These are phyloP conservation scores for Melinopterus prodromus DNA, from an alignment of 2,888 invertebrate genomes.

Conservation along the genomic window DNA sequence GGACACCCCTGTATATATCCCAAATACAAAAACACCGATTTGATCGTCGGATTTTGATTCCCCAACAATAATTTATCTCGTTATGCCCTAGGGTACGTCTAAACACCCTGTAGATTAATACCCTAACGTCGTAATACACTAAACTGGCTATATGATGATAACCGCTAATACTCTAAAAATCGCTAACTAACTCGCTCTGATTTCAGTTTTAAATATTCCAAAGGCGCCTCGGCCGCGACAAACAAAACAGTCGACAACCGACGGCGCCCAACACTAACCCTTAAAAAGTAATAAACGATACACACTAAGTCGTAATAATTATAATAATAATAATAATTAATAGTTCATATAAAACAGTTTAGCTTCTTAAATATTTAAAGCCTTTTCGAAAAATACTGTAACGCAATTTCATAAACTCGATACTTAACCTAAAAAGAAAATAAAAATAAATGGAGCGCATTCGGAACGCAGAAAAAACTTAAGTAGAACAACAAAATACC, in stretches of 20 bases:
- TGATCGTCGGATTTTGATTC: neutral
- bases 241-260: too few species aligned
- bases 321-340: conserved; percentile 11
- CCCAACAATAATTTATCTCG: neutral
- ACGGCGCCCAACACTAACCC: neutral
- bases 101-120: conserved; percentile 23
- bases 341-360: conserved; percentile 19
- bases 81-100: conserved; percentile 24
- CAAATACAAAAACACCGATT: neutral
- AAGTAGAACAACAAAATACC: neutral
- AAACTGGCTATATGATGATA: conserved; percentile 14
- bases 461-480: neutral
- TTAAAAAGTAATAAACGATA: neutral
- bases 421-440: neutral
- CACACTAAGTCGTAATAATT: conserved; percentile 9
- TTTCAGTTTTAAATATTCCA: too few species aligned
- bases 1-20: neutral
- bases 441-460: neutral
- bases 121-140: conserved; percentile 23
- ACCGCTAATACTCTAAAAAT: neutral
- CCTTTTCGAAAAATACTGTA: conserved; percentile 55
- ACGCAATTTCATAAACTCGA: conserved; percentile 43
- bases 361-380: conserved; percentile 54
- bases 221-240: too few species aligned
- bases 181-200: neutral